phyloP scores from a whole-genome alignment of 2,888 invertebrate genomes.

The Callosobruchus maculatus region DNA sequence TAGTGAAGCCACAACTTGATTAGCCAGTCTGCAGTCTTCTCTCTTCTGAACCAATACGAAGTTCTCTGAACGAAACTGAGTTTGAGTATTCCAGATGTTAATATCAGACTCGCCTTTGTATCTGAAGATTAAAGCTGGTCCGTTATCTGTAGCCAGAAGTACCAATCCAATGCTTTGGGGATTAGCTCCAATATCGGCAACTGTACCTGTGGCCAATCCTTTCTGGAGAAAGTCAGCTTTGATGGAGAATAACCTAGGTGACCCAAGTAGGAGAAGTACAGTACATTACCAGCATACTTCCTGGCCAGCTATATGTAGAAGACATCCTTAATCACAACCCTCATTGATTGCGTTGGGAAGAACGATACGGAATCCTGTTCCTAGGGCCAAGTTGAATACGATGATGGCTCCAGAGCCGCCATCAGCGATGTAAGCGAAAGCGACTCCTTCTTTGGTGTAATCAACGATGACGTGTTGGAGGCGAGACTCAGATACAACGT shows the following conservation, averaged over 20 bases:
- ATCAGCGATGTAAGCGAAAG: slow-evolving; percentile 51
- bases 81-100: slow-evolving; percentile 62
- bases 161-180: slow-evolving; percentile 52
- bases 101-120: slow-evolving; percentile 60
- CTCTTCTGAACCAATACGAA: slow-evolving; percentile 58
- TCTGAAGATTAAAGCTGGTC: slow-evolving; percentile 59
- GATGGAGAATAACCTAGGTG: slow-evolving; percentile 56
- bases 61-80: slow-evolving; percentile 55
- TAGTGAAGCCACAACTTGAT: slow-evolving; percentile 55
- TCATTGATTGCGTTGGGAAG: slow-evolving; percentile 53
- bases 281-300: slow-evolving; percentile 50
- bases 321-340: slow-evolving; percentile 51
- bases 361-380: slow-evolving; percentile 56
- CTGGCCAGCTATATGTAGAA: slow-evolving; percentile 56
- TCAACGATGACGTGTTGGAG: slow-evolving; percentile 60
- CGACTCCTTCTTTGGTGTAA: slow-evolving; percentile 52
- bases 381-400: slow-evolving; percentile 53
- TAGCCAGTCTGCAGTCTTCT: slow-evolving; percentile 58
- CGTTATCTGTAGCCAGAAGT: slow-evolving; percentile 59
- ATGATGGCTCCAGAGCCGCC: slow-evolving; percentile 50
- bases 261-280: slow-evolving; percentile 59
- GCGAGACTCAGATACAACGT: slow-evolving; percentile 53
- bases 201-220: slow-evolving; percentile 54
- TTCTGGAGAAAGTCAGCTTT: slow-evolving; percentile 53
- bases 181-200: slow-evolving; percentile 55